Conservation (phyloP, 2,113 vertebrate species). For the Hippocampus comes region DNA sequence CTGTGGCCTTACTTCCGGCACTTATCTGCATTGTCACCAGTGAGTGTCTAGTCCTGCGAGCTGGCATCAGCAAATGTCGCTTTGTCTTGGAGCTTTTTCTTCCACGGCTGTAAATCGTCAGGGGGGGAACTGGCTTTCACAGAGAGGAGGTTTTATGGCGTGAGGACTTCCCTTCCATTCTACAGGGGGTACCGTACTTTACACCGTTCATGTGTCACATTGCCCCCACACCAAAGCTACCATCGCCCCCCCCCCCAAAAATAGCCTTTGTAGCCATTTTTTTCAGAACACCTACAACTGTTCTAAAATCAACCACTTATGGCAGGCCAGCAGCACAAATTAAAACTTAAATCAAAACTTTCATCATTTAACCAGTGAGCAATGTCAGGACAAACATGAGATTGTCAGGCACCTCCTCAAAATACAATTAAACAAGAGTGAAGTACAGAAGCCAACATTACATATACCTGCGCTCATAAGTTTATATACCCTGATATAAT, state of each 20-base stretch:
- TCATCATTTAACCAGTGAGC: neutral
- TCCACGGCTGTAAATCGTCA: slow-evolving; percentile 66
- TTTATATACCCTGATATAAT: too few species aligned
- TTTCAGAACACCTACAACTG: neutral
- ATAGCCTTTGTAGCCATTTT: neutral
- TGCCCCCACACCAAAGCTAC: slow-evolving; percentile 16
- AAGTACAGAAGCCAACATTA: too few species aligned
- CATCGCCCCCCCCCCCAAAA: neutral
- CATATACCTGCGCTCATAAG: too few species aligned
- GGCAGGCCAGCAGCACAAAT: neutral
- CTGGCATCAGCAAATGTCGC: slow-evolving; percentile 64
- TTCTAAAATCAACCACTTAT: neutral
- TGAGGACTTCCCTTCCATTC: slow-evolving; percentile 74
- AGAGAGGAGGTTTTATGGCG: slow-evolving; percentile 69
- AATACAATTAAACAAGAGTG: neutral
- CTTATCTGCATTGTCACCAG: slow-evolving; percentile 26
- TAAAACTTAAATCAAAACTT: neutral
- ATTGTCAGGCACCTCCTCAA: too few species aligned
- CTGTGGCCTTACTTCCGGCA: neutral
- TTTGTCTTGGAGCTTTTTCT: slow-evolving; percentile 57
- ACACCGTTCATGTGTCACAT: slow-evolving; percentile 65
- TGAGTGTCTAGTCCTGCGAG: slow-evolving; percentile 37
- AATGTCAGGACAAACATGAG: too few species aligned
- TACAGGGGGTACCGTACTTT: slow-evolving; percentile 67
- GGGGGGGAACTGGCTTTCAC: slow-evolving; percentile 63